Percentiles rank a stretch among this genome's conserved stretches.
phyloP scores from a whole-genome alignment of 2,113 vertebrate genomes.

The Donacobius atricapilla region DNA sequence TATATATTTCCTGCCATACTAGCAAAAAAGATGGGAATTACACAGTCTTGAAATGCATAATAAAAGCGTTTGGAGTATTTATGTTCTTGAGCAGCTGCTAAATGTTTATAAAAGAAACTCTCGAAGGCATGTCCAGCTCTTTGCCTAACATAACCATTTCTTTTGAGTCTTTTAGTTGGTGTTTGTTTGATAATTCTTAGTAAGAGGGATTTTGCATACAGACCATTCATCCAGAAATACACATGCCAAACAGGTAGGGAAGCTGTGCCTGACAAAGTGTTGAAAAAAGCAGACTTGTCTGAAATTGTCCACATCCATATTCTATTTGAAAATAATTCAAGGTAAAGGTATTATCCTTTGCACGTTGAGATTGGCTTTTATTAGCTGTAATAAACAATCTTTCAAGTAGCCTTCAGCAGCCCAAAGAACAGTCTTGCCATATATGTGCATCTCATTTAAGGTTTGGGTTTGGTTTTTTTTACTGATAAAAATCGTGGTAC shows the following conservation, averaged over 20 bases:
- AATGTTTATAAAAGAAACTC: not conserved
- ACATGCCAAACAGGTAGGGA: not conserved
- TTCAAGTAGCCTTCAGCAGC: not conserved
- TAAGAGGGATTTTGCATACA: not conserved
- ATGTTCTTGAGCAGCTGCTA: not conserved
- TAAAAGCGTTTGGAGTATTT: not conserved
- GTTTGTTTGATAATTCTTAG: not conserved
- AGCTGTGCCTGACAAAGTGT: not conserved
- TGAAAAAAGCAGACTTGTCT: not conserved
- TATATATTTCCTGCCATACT: not conserved
- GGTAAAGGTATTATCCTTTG: not conserved
- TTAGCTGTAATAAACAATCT: not conserved
- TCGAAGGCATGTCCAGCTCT: not conserved
- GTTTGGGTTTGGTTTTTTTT: not conserved
- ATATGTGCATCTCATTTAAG: not conserved
- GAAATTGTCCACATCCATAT: not conserved
- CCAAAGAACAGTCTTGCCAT: not conserved
- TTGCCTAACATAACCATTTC: not conserved
- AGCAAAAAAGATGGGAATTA: not conserved
- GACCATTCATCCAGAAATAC: not conserved
- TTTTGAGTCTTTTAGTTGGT: not conserved
- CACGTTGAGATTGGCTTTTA: not conserved
- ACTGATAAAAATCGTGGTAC: not conserved
- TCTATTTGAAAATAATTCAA: not conserved
- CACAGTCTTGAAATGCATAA: not conserved